Conservation (phyloP, 2,113 vertebrate genomes). For the Barbus barbus region DNA sequence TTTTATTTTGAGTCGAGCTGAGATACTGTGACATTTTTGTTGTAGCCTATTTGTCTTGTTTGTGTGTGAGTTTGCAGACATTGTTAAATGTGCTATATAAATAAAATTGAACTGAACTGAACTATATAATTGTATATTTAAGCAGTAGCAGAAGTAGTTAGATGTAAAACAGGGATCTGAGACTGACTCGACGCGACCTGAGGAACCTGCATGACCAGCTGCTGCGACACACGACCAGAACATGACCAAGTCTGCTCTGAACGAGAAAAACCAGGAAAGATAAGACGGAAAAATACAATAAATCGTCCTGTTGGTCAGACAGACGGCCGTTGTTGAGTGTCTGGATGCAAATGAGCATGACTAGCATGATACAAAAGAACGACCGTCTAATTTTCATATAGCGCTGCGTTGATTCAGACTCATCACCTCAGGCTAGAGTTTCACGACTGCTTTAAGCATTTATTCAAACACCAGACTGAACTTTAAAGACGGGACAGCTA, state of each 20-base stretch:
- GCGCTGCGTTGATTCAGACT: slow-evolving; percentile 8
- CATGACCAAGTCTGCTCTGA: neutral
- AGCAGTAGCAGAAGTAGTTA: too few relatives aligned
- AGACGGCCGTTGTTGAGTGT: neutral
- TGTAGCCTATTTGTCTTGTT: too few relatives aligned
- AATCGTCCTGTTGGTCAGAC: neutral
- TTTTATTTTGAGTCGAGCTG: too few relatives aligned
- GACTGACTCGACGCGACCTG: too few relatives aligned
- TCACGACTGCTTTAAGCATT: neutral
- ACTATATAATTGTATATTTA: too few relatives aligned
- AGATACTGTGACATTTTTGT: too few relatives aligned
- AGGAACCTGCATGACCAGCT: too few relatives aligned
- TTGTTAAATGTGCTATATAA: too few relatives aligned
- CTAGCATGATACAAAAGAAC: neutral
- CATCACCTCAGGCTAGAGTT: slow-evolving; percentile 22
- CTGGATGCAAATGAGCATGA: neutral
- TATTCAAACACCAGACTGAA: neutral
- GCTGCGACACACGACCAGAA: neutral
- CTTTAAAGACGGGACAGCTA: neutral
- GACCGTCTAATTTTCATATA: neutral
- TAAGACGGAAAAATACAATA: neutral
- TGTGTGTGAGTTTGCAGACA: too few relatives aligned
- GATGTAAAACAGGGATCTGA: too few relatives aligned
- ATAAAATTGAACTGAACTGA: too few relatives aligned
- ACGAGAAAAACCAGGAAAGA: neutral